phyloP scores from a whole-genome alignment of 2,888 invertebrate genomes.

The Plusia festucae region DNA sequence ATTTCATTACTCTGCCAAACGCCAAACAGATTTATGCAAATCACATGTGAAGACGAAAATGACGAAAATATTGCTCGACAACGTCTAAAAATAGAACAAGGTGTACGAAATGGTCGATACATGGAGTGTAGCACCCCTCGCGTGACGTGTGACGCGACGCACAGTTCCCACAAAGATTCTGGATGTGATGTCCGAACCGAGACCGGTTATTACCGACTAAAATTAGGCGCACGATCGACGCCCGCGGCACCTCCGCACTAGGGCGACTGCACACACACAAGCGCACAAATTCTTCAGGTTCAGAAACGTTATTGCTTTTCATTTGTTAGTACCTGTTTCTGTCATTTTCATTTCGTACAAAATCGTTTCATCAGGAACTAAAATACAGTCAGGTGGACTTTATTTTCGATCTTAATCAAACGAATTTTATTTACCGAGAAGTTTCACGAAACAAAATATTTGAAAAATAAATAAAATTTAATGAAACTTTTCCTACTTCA shows the following conservation, averaged over 20 bases:
- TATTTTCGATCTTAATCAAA: too few relatives aligned
- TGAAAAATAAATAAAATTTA: too few relatives aligned
- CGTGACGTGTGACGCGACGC: slow-evolving; percentile 66
- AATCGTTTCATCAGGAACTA: too few relatives aligned
- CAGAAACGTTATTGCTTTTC: neutral
- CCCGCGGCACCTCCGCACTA: slow-evolving; percentile 64
- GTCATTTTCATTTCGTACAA: neutral
- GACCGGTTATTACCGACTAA: slow-evolving; percentile 79
- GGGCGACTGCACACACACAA: slow-evolving; percentile 35
- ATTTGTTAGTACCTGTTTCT: neutral
- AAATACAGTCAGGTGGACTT: too few relatives aligned
- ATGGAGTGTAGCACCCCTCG: slow-evolving; percentile 62
- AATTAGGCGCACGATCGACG: slow-evolving; percentile 77
- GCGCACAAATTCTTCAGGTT: neutral
- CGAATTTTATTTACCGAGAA: too few relatives aligned
- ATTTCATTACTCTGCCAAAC: slow-evolving; percentile 1
- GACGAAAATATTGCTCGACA: neutral
- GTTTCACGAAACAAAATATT: too few relatives aligned
- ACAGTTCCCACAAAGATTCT: slow-evolving; percentile 86
- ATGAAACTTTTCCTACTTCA: too few relatives aligned
- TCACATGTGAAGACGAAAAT: neutral
- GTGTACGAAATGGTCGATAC: slow-evolving; percentile 8
- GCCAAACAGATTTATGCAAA: neutral
- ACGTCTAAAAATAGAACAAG: slow-evolving; percentile 9
- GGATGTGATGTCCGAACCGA: slow-evolving; percentile 73